These are phyloP conservation scores for Zeugodacus cucurbitae DNA, from an alignment of 1,140 invertebrate species.

Conservation along the genomic window DNA sequence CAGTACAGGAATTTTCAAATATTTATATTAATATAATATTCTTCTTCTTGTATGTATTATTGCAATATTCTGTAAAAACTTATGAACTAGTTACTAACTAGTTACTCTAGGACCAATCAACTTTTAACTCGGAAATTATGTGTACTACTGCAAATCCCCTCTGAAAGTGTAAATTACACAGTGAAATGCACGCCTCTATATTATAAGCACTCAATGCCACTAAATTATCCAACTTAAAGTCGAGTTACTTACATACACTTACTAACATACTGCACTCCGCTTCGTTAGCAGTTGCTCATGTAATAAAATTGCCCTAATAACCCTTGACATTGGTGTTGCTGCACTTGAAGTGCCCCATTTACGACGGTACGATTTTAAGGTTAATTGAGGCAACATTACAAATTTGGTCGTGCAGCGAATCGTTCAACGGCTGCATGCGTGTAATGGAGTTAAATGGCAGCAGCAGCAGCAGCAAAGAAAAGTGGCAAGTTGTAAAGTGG, in stretches of 20 bases:
- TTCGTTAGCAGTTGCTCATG: background rate
- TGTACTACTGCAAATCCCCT: background rate
- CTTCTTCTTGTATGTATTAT: too few relatives aligned
- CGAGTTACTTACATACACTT: background rate
- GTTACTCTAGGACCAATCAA: background rate
- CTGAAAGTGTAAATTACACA: background rate
- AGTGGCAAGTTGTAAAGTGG: background rate
- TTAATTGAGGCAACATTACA: conserved; percentile 19
- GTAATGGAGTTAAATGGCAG: background rate
- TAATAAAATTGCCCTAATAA: conserved; percentile 22
- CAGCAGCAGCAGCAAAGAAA: background rate
- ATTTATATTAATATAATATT: too few relatives aligned
- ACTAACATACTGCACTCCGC: background rate
- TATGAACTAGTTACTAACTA: background rate
- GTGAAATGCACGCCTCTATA: background rate
- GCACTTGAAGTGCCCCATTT: conserved; percentile 18
- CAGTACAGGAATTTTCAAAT: too few relatives aligned
- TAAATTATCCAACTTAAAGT: background rate
- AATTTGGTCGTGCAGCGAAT: background rate
- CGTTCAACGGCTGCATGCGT: background rate
- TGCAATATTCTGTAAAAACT: too few relatives aligned
- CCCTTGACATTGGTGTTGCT: conserved; percentile 14
- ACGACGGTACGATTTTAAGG: conserved; percentile 6
- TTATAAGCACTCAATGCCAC: background rate
- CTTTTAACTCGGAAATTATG: background rate